phyloP scores from a whole-genome alignment of 2,113 vertebrate species.

The Speoplatyrhinus poulsoni region DNA sequence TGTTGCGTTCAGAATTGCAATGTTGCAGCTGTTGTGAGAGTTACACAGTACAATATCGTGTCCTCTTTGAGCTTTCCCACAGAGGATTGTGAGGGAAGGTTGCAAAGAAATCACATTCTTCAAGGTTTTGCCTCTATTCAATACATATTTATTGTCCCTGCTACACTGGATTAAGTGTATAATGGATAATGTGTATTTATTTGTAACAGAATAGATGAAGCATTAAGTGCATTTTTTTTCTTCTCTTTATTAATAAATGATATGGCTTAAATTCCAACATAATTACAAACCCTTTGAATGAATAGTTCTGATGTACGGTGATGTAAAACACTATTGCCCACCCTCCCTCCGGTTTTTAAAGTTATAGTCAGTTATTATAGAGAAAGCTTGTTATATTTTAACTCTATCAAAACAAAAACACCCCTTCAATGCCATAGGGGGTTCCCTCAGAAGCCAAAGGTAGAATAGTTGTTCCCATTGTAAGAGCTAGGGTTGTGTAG shows the following conservation, averaged over 20 bases:
- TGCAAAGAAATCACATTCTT: too few relatives aligned
- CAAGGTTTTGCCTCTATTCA: background rate
- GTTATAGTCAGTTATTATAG: too few relatives aligned
- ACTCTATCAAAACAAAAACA: too few relatives aligned
- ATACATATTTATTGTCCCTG: background rate
- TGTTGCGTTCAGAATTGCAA: slow-evolving; percentile 34
- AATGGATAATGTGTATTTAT: slow-evolving; percentile 10
- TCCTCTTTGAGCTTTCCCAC: background rate
- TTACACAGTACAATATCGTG: slow-evolving; percentile 2
- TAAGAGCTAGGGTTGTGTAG: too few relatives aligned
- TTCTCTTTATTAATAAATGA: slow-evolving; percentile 64
- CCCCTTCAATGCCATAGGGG: too few relatives aligned
- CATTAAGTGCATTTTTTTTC: slow-evolving; percentile 6
- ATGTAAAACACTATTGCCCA: slow-evolving; percentile 46
- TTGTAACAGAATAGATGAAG: slow-evolving; percentile 24
- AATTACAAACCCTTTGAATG: slow-evolving; percentile 50
- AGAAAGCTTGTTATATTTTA: too few relatives aligned
- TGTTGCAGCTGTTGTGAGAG: slow-evolving; percentile 22
- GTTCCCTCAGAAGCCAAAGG: too few relatives aligned
- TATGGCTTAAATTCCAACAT: slow-evolving; percentile 66
- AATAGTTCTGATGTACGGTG: slow-evolving; percentile 47
- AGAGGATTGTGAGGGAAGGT: background rate
- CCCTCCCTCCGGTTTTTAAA: slow-evolving; percentile 49
- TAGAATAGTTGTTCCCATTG: too few relatives aligned
- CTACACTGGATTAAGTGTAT: background rate